Evolutionary conservation across 2,888 invertebrate genomes (phyloP).

Genomic region (Marronus borbonicus): DNA sequence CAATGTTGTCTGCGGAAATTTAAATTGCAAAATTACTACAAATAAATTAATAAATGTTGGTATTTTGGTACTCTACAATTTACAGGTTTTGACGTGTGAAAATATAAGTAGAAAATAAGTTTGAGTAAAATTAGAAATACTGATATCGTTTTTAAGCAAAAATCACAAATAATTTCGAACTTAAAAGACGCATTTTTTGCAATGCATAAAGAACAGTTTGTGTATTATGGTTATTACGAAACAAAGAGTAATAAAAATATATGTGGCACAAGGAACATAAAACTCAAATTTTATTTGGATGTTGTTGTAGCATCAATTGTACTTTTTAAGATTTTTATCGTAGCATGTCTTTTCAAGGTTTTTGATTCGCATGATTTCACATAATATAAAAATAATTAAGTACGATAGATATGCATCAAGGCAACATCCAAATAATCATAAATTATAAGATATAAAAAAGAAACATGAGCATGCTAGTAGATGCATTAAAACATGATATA

Average conservation of each 20-base stretch:
- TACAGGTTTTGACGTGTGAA: constrained; percentile 16
- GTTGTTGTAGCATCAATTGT: constrained; percentile 52
- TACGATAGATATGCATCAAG: constrained; percentile 55
- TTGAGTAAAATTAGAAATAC: constrained; percentile 8
- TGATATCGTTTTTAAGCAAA: constrained; percentile 42
- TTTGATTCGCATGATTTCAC: constrained; percentile 25
- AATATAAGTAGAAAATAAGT: constrained; percentile 32
- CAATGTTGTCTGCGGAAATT: constrained; percentile 21
- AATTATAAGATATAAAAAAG: constrained; percentile 54
- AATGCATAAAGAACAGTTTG: constrained; percentile 28
- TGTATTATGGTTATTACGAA: constrained; percentile 39
- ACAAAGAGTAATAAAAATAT: constrained; percentile 47
- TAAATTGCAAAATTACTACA: constrained; percentile 30
- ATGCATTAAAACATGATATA: constrained; percentile 52
- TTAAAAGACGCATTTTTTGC: constrained; percentile 20
- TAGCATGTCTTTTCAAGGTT: constrained; percentile 43
- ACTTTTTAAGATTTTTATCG: constrained; percentile 25
- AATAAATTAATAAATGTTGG: constrained; percentile 43
- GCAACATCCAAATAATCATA: constrained; percentile 58
- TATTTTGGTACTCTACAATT: background rate
- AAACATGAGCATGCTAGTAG: constrained; percentile 47
- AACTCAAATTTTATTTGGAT: constrained; percentile 60
- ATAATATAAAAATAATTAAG: constrained; percentile 56
- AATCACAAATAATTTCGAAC: constrained; percentile 20
- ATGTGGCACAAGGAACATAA: constrained; percentile 68